Conservation (phyloP, 2,797 vertebrate species). For the Spondyliosoma cantharus region DNA sequence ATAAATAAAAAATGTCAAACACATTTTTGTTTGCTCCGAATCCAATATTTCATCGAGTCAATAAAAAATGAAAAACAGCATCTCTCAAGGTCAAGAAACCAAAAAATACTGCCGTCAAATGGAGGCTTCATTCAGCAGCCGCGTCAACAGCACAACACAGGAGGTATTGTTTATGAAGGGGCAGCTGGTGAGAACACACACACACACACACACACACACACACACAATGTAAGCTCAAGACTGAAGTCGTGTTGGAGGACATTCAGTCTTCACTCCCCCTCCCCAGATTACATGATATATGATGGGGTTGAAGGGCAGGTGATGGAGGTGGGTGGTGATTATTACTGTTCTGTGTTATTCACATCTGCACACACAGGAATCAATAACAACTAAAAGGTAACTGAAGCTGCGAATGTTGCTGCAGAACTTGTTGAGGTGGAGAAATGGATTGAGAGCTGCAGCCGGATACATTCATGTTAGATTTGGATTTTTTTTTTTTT, state of each 20-base stretch:
- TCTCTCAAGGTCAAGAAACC: conserved; percentile 45
- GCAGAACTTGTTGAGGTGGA: not conserved
- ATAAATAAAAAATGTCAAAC: no score
- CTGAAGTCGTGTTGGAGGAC: conserved; percentile 28
- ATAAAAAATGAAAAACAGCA: conserved; percentile 15
- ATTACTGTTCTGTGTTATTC: no score
- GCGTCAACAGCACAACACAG: conserved; percentile 30
- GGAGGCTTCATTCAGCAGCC: conserved; percentile 32
- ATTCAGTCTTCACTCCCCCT: conserved; percentile 40
- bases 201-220: conserved; percentile 38
- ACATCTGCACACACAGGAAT: no score
- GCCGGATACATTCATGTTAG: no score
- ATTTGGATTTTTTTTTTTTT: no score
- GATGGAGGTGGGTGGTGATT: not conserved
- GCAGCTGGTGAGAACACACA: conserved; percentile 33
- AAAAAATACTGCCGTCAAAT: conserved; percentile 20
- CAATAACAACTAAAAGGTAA: no score
- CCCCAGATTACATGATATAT: not conserved
- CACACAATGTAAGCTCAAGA: conserved; percentile 22
- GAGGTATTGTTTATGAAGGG: conserved; percentile 42
- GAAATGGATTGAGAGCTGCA: not conserved
- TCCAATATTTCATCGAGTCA: conserved; percentile 6
- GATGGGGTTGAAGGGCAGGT: conserved; percentile 22
- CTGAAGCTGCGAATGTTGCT: no score
- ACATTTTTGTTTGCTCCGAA: not conserved